These are phyloP conservation scores for Acanthurus leucopareius DNA, from an alignment of 2,797 vertebrate genomes.

Conservation along the genomic window DNA sequence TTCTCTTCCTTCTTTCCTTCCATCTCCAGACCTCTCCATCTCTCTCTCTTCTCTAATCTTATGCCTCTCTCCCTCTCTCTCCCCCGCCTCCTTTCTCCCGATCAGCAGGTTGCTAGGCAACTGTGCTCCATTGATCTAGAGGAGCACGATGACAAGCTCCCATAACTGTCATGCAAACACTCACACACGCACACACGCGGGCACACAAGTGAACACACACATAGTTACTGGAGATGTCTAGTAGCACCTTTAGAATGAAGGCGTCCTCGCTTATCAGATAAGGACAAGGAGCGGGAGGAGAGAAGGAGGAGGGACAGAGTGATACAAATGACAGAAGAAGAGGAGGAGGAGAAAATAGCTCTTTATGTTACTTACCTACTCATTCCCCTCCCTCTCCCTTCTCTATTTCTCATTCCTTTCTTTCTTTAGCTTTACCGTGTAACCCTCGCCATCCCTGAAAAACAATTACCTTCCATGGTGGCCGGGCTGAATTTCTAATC, in stretches of 20 bases:
- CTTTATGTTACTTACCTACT: slow-evolving; percentile 60
- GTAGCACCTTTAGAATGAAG: slow-evolving; percentile 74
- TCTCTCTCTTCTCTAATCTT: slow-evolving; percentile 75
- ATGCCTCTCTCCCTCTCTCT: slow-evolving; percentile 53
- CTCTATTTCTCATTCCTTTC: slow-evolving; percentile 55
- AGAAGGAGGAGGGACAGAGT: slow-evolving; percentile 63
- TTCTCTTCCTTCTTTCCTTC: slow-evolving; percentile 65
- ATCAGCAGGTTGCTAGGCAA: slow-evolving; percentile 89
- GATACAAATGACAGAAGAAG: slow-evolving; percentile 67
- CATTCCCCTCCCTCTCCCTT: slow-evolving; percentile 27
- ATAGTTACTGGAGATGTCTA: slow-evolving; percentile 68
- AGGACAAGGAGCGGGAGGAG: slow-evolving; percentile 71
- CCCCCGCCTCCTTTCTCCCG: slow-evolving; percentile 70
- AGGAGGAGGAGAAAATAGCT: slow-evolving; percentile 56
- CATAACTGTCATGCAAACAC: slow-evolving; percentile 84
- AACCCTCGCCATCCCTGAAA: slow-evolving; percentile 73
- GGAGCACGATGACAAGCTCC: slow-evolving; percentile 85
- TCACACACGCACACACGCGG: slow-evolving; percentile 27
- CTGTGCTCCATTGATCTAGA: slow-evolving; percentile 88
- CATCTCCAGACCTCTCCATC: slow-evolving; percentile 63
- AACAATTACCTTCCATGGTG: slow-evolving; percentile 71
- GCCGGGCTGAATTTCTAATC: slow-evolving; percentile 72
- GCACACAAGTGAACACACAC: slow-evolving; percentile 53
- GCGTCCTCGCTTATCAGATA: slow-evolving; percentile 72
- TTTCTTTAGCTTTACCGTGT: slow-evolving; percentile 43